Evolutionary conservation across 2,888 invertebrate genomes (phyloP), one percentile per base, ranked within the genome.

Genomic region (Platypus cylindrus): DNA sequence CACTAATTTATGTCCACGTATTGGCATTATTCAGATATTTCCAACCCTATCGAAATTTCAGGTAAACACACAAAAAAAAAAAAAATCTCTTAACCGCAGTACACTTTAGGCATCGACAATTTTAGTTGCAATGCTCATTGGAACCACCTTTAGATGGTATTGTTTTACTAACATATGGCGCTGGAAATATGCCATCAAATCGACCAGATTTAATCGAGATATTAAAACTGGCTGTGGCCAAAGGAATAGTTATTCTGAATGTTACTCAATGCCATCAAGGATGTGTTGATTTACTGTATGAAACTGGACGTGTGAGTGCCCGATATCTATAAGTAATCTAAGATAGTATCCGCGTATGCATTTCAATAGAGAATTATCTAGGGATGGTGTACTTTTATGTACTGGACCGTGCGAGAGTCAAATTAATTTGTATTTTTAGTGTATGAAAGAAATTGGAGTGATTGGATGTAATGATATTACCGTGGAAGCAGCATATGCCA

Each of bases 201-300:
- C 71, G 90, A 5, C 63, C 64, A 12, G 93, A 93, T 48, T 65
- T 97, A 2, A 60, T 91, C 5, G 65, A 73, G 0, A 81, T 74
- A 45, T 63, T 95, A 13, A 65, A 66, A 17, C 67, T 67, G 0
- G 91, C 93, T 0, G 68, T 78, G 0, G 61, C 71, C 8, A 65
- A 84, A 9, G 89, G 89, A 0, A 75, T 93, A 1, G 75, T 97
- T 20, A 73, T 94, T 18, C 75, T 97, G 2, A 94, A 94, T 60
- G 84, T 86, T 45, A 89, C 94, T 0, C 95, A 97, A 56, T 95
- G 95, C 54, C 61, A 70, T 0, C 75, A 73, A 32, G 97, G 95
- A 2, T 65, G 77, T 1, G 94, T 95, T 1, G 56, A 54, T 1
- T 67, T 78, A 4, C 65, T 78, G 1, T 97, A 97, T 54, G 85